A percentile compares a stretch with the other conserved stretches of the same genome.
Evolutionary conservation across 2,113 vertebrate species (phyloP).

Genomic region (Alligator sinensis): DNA sequence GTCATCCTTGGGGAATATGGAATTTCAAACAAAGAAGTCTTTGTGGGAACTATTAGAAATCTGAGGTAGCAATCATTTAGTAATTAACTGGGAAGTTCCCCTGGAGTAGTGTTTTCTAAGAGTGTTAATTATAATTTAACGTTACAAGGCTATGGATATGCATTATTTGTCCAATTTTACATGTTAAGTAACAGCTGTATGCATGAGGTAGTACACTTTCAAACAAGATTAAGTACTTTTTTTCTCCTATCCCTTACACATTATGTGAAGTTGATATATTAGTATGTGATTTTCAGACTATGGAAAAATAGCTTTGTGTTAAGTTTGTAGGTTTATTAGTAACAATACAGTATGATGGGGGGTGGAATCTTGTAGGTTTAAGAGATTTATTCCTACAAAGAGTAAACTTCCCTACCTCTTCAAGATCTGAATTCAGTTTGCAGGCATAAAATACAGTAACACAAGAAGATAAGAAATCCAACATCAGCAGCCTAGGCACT

Average conservation of each 20-base stretch:
- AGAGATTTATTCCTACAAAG: background rate
- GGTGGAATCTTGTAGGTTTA: background rate
- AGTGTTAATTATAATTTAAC: background rate
- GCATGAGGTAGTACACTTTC: background rate
- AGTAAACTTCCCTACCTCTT: background rate
- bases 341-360: background rate
- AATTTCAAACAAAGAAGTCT: background rate
- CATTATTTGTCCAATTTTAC: background rate
- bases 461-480: background rate
- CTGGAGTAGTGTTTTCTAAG: background rate
- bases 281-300: background rate
- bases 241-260: no score
- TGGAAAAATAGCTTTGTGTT: background rate
- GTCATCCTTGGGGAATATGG: background rate
- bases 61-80: background rate
- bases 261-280: background rate
- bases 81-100: background rate
- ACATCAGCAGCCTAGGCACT: background rate
- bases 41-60: background rate
- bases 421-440: background rate
- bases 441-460: background rate
- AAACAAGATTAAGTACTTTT: background rate
- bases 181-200: background rate
- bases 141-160: background rate
- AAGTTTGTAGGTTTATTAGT: background rate